Evolutionary conservation across 2,797 vertebrate species (phyloP).

Genomic region (Sebastes miniatus): DNA sequence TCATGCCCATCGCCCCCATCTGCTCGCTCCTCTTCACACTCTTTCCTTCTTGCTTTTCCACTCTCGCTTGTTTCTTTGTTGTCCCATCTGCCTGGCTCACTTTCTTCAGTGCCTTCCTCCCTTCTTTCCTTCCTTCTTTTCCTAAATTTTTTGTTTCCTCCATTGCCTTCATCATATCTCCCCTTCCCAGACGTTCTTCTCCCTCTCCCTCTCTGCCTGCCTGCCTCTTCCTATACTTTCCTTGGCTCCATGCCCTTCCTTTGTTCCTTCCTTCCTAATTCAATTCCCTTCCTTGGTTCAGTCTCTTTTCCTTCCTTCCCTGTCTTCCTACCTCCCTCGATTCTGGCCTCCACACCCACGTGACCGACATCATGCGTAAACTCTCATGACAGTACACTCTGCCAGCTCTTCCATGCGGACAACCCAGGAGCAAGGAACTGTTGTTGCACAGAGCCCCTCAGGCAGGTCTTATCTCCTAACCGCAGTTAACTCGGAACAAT

Average conservation of each 20-base stretch:
- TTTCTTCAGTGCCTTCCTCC: background rate
- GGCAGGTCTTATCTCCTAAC: background rate
- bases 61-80: constrained; percentile 1
- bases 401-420: constrained; percentile 57
- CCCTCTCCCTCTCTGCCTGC: background rate
- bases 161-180: background rate
- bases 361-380: constrained; percentile 55
- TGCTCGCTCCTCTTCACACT: background rate
- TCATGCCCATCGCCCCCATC: background rate
- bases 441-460: constrained; percentile 8
- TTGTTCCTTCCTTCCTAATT: background rate
- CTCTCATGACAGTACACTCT: constrained; percentile 49
- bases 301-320: background rate
- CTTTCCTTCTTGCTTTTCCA: background rate
- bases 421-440: background rate
- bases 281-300: background rate
- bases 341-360: constrained; percentile 20
- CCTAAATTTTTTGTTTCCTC: background rate
- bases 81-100: constrained; percentile 10
- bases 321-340: background rate
- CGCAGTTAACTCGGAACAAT: constrained; percentile 4
- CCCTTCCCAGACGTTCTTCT: background rate
- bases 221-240: background rate
- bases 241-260: background rate
- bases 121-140: background rate